A percentile compares a stretch with the other conserved stretches of the same genome.
Evolutionary conservation across 2,797 vertebrate genomes (phyloP).

Genomic region (Stomatorhinus walkeri): DNA sequence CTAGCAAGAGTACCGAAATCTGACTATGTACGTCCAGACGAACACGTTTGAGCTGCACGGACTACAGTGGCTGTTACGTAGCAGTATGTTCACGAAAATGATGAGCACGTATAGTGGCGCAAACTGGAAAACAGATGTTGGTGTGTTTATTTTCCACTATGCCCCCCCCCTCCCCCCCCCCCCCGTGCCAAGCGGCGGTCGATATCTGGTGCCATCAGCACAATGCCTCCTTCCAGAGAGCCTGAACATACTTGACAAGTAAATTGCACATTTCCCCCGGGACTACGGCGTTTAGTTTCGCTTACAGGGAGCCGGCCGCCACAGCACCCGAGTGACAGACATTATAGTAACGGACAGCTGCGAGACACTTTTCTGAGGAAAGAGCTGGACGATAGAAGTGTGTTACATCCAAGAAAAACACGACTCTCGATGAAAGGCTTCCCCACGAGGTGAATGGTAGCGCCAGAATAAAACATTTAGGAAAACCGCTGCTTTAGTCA

Average conservation of each 20-base stretch:
- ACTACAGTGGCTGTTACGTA: neutral
- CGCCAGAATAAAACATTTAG: neutral
- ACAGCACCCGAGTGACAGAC: constrained; percentile 11
- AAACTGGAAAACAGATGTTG: constrained; percentile 8
- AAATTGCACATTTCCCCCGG: neutral
- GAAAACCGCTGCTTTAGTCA: neutral
- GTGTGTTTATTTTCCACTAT: constrained; percentile 8
- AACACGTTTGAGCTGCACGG: neutral
- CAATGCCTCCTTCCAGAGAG: constrained; percentile 4
- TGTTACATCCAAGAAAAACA: constrained; percentile 27
- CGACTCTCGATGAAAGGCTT: constrained; percentile 11
- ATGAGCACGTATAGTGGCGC: neutral
- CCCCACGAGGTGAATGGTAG: constrained; percentile 6
- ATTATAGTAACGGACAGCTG: constrained; percentile 17
- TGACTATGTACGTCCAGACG: neutral
- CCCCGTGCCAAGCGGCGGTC: neutral
- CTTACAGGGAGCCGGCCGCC: neutral
- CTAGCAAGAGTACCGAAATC: neutral
- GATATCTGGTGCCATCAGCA: constrained; percentile 3
- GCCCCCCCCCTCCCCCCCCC: too few species aligned
- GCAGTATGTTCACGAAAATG: neutral
- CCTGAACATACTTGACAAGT: constrained; percentile 9
- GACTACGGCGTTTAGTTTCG: constrained; percentile 6
- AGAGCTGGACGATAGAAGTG: constrained; percentile 15
- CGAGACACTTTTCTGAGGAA: constrained; percentile 15